Percentiles rank a stretch among this genome's conserved stretches.
phyloP scores from a whole-genome alignment of 1,140 invertebrate genomes.

The Philaenus spumarius region DNA sequence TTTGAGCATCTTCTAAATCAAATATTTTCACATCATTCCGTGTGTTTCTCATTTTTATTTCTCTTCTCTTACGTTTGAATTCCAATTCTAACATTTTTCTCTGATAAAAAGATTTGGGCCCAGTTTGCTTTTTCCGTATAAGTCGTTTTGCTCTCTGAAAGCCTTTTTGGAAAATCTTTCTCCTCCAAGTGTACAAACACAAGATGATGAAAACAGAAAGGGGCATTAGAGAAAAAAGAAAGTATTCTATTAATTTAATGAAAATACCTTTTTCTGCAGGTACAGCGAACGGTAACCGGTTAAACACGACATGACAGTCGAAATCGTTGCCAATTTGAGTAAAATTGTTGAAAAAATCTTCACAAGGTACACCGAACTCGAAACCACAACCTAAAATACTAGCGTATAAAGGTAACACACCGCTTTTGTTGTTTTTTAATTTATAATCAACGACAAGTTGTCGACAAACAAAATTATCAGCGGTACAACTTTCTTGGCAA shows the following conservation, averaged over 20 bases:
- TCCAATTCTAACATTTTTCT: conserved; percentile 20
- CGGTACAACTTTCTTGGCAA: conserved; percentile 36
- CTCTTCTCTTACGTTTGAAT: conserved; percentile 1
- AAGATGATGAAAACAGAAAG: conserved; percentile 1
- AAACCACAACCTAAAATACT: conserved; percentile 38
- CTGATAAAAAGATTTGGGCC: conserved; percentile 21
- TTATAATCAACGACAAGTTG: conserved; percentile 34
- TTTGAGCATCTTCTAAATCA: conserved; percentile 11
- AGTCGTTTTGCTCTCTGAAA: conserved; percentile 6
- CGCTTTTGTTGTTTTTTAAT: not conserved
- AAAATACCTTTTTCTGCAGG: not conserved
- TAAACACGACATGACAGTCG: not conserved
- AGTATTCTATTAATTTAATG: not conserved
- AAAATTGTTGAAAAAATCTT: conserved; percentile 27
- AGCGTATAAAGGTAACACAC: conserved; percentile 28
- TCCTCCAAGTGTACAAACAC: conserved; percentile 13
- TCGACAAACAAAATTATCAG: conserved; percentile 33
- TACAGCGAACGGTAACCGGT: not conserved
- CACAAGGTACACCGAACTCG: conserved; percentile 33
- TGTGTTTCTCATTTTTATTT: conserved; percentile 8
- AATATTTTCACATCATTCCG: conserved; percentile 12
- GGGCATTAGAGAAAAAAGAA: conserved; percentile 4
- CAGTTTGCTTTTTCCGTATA: conserved; percentile 1
- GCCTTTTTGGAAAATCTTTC: conserved; percentile 16
- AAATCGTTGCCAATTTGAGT: not conserved